phyloP scores from a whole-genome alignment of 2,113 vertebrate species.

The Lophochroa leadbeateri region DNA sequence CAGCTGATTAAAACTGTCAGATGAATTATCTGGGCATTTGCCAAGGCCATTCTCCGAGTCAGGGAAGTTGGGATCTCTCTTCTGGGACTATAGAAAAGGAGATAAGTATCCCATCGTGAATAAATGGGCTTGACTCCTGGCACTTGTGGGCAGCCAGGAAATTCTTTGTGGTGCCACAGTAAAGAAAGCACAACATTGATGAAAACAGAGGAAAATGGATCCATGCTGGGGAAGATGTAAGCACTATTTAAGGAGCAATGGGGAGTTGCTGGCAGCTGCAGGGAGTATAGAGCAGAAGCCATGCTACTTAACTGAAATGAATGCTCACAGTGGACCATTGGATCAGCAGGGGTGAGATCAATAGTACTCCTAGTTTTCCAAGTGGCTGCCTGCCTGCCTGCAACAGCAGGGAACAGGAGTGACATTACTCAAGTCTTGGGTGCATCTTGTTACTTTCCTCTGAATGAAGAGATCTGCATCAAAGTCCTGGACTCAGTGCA shows the following conservation, averaged over 20 bases:
- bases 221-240: slow-evolving; percentile 37
- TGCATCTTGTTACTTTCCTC: slow-evolving; percentile 18
- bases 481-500: neutral
- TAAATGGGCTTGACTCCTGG: neutral
- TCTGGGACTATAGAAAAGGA: neutral
- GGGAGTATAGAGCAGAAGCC: slow-evolving; percentile 38
- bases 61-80: neutral
- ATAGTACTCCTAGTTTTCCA: slow-evolving; percentile 51
- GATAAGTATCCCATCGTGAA: neutral
- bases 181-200: slow-evolving; percentile 34
- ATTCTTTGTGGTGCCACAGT: slow-evolving; percentile 19
- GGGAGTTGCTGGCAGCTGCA: slow-evolving; percentile 45
- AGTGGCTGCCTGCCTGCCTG: slow-evolving; percentile 44
- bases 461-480: neutral
- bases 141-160: neutral
- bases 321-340: slow-evolving; percentile 51
- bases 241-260: slow-evolving; percentile 49
- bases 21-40: slow-evolving; percentile 38
- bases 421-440: slow-evolving; percentile 36
- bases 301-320: slow-evolving; percentile 58
- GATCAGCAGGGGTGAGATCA: slow-evolving; percentile 55
- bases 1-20: slow-evolving; percentile 28
- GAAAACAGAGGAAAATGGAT: slow-evolving; percentile 38
- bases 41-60: neutral
- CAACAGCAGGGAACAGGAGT: slow-evolving; percentile 5